Conservation (phyloP, 2,797 vertebrate genomes). For the Scolopax rusticola region DNA sequence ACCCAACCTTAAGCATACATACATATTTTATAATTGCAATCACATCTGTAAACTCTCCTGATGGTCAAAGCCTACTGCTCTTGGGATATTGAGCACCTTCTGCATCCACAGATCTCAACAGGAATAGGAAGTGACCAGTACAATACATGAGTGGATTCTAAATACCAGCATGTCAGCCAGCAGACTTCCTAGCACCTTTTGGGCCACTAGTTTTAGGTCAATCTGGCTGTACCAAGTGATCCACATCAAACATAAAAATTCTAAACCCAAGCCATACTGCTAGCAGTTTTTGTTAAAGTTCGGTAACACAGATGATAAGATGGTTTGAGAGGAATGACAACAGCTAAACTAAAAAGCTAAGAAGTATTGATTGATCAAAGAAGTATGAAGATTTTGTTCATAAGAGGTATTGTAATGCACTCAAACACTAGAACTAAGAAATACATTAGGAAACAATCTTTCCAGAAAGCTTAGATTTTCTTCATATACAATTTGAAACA, state of each 20-base stretch:
- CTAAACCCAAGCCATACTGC: neutral
- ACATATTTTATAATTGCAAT: neutral
- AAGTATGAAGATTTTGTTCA: neutral
- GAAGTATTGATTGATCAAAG: neutral
- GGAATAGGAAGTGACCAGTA: neutral
- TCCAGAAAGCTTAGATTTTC: neutral
- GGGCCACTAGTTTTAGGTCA: neutral
- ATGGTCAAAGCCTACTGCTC: neutral
- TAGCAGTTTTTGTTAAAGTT: neutral
- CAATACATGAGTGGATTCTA: neutral
- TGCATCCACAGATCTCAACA: neutral
- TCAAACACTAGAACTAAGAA: neutral
- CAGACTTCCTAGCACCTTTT: neutral
- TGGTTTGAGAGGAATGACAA: neutral
- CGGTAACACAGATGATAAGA: neutral
- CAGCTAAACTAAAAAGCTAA: neutral
- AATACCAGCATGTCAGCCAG: fast-evolving
- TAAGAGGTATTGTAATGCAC: neutral
- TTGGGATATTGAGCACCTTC: neutral
- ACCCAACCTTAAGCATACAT: neutral
- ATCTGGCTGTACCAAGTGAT: neutral
- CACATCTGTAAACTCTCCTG: neutral
- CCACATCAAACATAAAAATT: neutral
- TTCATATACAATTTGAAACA: neutral
- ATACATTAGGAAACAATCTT: neutral